Conservation (phyloP, 2,888 invertebrate genomes). For the Uloborus plumipes region DNA sequence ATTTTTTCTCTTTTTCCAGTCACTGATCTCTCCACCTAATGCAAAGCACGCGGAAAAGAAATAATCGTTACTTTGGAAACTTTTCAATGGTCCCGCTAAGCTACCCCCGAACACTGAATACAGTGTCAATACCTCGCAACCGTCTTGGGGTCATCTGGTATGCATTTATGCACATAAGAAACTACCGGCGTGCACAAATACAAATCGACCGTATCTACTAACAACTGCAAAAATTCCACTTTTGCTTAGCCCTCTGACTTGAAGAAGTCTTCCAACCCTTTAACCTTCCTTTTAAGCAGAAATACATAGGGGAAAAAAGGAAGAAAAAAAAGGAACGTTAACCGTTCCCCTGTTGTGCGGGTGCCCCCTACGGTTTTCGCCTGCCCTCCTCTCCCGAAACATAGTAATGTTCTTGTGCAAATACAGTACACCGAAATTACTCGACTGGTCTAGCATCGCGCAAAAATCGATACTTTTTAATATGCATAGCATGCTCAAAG, state of each 20-base stretch:
- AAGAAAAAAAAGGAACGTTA: slow-evolving; percentile 37
- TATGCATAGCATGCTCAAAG: slow-evolving; percentile 68
- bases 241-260: slow-evolving; percentile 15
- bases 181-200: slow-evolving; percentile 40
- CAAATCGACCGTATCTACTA: slow-evolving; percentile 50
- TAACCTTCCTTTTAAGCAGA: slow-evolving; percentile 21
- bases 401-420: slow-evolving; percentile 62
- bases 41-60: slow-evolving; percentile 49
- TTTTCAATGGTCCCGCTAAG: slow-evolving; percentile 54
- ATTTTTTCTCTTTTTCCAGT: slow-evolving; percentile 25
- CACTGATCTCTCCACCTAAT: slow-evolving; percentile 50
- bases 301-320: slow-evolving; percentile 1
- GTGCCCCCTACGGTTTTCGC: slow-evolving; percentile 24
- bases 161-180: slow-evolving; percentile 61
- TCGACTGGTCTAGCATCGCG: slow-evolving; percentile 63
- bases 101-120: slow-evolving; percentile 15
- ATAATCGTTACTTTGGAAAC: slow-evolving; percentile 64
- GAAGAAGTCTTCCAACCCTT: slow-evolving; percentile 53
- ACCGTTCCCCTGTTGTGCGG: slow-evolving; percentile 11
- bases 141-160: slow-evolving; percentile 57
- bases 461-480: slow-evolving; percentile 69
- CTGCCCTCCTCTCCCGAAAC: slow-evolving; percentile 2
- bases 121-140: slow-evolving; percentile 54
- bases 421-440: slow-evolving; percentile 66
- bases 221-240: slow-evolving; percentile 62